Base-by-base conservation (phyloP, 1,140 invertebrate genomes). In the Caenorhabditis briggsae region DNA sequence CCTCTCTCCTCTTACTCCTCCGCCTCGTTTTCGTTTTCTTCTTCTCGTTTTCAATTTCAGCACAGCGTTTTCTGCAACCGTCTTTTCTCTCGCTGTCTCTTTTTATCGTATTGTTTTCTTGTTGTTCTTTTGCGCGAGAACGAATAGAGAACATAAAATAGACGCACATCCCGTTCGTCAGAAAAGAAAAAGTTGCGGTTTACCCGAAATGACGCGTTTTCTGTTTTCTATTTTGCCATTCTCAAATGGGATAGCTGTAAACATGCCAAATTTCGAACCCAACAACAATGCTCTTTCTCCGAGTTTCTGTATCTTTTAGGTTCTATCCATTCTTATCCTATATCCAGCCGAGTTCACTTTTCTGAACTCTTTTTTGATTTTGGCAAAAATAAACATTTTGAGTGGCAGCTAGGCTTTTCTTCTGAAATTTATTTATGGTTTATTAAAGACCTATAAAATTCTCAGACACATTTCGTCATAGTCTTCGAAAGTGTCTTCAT, bases 11-110 rank as follows among this genome's bases (percentile, higher is more conserved):
- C 70, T 50, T 43, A 12, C 18, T 50, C 46, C 14, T 25, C 46
- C n/a, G 16, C 70, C n/a, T 78, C 46, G 14, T 50, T 33, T n/a
- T 50, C 46, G 46, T 50, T 46, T 33, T 78, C 53, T 78, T 78
- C 70, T 53, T 78, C 70, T 78, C 70, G 70, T 53, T 78, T 78
- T 78, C 70, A 78, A 78, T 78, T 78, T 46, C 70, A 78, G 70
- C 70, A 78, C n/a, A 5, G 43, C n/a, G 20, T 43, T 48, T 70
- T 70, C 46, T 64, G 23, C 9, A 14, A 64, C 12, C n/a, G 61
- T 64, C n/a, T 48, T 43, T n/a, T 70, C 23, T 46, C 23, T 41
- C 61, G n/a, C 12, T 41, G 9, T 78, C 41, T 48, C 41, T 53
- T 16, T 20, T 65, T 65, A 8, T 41, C 9, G 33, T 65, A 41